These are phyloP conservation scores for Helicoverpa zea DNA, from an alignment of 1,140 invertebrate genomes.

Conservation along the genomic window DNA sequence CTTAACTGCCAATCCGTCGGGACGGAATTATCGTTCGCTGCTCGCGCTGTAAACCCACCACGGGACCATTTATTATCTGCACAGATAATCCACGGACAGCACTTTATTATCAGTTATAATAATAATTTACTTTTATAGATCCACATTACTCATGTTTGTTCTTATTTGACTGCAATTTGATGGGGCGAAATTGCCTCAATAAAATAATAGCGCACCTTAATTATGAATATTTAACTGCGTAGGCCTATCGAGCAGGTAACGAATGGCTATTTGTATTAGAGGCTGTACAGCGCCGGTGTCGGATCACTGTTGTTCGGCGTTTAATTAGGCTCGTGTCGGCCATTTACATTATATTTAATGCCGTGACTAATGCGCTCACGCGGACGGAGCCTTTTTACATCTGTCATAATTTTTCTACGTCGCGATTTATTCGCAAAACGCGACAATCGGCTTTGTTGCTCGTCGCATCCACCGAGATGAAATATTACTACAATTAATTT, in stretches of 20 bases:
- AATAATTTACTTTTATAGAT: constrained; percentile 86
- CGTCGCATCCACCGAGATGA: constrained; percentile 60
- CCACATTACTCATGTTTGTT: constrained; percentile 84
- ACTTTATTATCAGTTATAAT: constrained; percentile 86
- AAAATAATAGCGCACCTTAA: constrained; percentile 75
- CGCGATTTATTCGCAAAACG: constrained; percentile 80
- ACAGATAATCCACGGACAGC: constrained; percentile 83
- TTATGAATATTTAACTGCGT: constrained; percentile 67
- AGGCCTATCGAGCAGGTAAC: constrained; percentile 46
- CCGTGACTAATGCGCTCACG: constrained; percentile 76
- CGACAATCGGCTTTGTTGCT: constrained; percentile 79
- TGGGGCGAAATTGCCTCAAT: constrained; percentile 76
- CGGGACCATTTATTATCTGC: constrained; percentile 81
- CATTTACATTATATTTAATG: constrained; percentile 79
- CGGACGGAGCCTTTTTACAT: constrained; percentile 71
- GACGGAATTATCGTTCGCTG: constrained; percentile 79
- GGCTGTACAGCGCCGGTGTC: constrained; percentile 57
- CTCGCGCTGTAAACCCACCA: constrained; percentile 77
- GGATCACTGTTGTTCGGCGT: constrained; percentile 69
- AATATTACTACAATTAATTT: constrained; percentile 77
- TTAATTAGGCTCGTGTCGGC: constrained; percentile 72
- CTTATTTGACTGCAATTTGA: constrained; percentile 82
- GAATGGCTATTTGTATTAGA: constrained; percentile 66
- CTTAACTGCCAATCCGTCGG: constrained; percentile 78
- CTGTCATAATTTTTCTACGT: constrained; percentile 87